Evolutionary conservation across 2,113 vertebrate species (phyloP).

Genomic region (Hucho hucho): DNA sequence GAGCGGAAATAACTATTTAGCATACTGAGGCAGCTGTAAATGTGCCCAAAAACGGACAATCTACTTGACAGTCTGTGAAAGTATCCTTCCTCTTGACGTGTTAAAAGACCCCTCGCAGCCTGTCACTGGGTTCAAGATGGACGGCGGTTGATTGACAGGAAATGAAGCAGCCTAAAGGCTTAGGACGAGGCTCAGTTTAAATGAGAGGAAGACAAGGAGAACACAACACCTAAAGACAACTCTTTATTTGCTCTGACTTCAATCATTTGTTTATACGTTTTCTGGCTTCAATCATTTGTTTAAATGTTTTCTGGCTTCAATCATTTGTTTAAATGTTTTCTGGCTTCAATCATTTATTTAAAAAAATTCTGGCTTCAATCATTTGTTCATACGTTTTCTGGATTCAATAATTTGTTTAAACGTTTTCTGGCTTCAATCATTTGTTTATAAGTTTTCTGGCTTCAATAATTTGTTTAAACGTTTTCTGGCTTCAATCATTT

Average conservation of each 20-base stretch:
- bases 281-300: neutral
- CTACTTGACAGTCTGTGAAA: conserved; percentile 39
- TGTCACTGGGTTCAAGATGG: neutral
- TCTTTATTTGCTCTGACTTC: neutral
- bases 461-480: neutral
- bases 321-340: neutral
- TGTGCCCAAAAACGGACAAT: neutral
- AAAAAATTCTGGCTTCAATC: too few relatives aligned
- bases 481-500: too few relatives aligned
- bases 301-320: conserved; percentile 9
- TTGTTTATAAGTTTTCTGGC: too few relatives aligned
- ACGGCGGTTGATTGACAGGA: neutral
- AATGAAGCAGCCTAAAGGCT: conserved; percentile 1
- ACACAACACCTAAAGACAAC: conserved; percentile 6
- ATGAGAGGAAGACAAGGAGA: conserved; percentile 9
- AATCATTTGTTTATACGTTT: too few relatives aligned
- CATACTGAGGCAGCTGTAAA: neutral
- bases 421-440: too few relatives aligned
- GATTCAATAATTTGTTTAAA: too few relatives aligned
- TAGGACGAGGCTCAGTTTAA: neutral
- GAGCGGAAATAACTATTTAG: neutral
- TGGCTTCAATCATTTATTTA: too few relatives aligned
- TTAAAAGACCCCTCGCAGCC: conserved; percentile 10
- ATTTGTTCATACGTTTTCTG: too few relatives aligned
- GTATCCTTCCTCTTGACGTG: conserved; percentile 8